phyloP scores from a whole-genome alignment of 2,113 vertebrate species.

The Pterocles gutturalis region DNA sequence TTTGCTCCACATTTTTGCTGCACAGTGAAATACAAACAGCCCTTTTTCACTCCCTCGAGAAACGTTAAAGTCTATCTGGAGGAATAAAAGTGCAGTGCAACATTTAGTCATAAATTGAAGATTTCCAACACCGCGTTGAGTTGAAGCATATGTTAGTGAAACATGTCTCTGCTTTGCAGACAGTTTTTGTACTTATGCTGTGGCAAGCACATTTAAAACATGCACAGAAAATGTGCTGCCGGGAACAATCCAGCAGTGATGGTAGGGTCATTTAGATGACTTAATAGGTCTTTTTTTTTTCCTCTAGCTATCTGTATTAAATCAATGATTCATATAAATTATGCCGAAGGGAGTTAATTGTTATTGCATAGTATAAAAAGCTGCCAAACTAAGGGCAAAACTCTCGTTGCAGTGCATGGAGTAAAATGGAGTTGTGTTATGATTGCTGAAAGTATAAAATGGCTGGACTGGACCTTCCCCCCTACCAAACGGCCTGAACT shows the following conservation, averaged over 20 bases:
- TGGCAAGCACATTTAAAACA: neutral
- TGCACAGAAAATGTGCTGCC: neutral
- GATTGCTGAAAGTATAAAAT: neutral
- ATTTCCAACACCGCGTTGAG: constrained; percentile 22
- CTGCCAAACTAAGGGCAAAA: constrained; percentile 12
- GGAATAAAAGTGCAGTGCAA: neutral
- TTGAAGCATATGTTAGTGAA: constrained; percentile 31
- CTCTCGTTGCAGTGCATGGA: neutral
- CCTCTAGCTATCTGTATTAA: constrained; percentile 18
- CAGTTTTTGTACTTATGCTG: neutral
- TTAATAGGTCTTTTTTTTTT: neutral
- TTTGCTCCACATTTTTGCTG: neutral
- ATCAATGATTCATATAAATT: constrained; percentile 40
- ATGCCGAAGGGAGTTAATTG: constrained; percentile 30
- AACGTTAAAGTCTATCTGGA: neutral
- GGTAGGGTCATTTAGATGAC: constrained; percentile 26
- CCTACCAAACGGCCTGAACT: neutral
- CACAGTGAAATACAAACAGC: neutral
- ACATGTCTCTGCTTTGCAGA: neutral
- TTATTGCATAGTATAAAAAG: neutral
- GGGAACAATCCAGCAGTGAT: neutral
- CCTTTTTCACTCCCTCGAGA: neutral
- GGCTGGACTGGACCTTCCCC: neutral
- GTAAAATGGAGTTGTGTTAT: neutral
- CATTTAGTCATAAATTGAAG: constrained; percentile 6